These are phyloP conservation scores for Macroglossus sobrinus DNA, from an alignment of 2,113 vertebrate species.

Conservation along the genomic window DNA sequence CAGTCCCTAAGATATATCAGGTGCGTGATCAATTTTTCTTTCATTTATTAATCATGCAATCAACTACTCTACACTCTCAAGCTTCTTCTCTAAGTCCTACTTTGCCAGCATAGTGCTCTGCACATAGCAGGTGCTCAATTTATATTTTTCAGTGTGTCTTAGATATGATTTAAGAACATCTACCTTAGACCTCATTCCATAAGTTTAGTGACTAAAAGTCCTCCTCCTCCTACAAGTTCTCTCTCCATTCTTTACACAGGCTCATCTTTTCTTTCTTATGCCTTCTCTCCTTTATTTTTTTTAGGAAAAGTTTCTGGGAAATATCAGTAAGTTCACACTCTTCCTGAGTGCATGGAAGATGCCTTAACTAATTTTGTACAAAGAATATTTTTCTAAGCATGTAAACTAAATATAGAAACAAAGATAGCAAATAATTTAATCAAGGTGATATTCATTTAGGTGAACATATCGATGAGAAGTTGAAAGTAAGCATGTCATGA, in stretches of 20 bases:
- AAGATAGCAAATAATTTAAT: not conserved
- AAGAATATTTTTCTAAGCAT: not conserved
- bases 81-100: not conserved
- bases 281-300: not conserved
- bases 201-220: not conserved
- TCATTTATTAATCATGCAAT: not conserved
- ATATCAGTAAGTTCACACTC: not conserved
- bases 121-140: not conserved
- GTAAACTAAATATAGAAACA: not conserved
- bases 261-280: not conserved
- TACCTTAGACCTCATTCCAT: not conserved
- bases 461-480: not conserved
- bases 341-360: not conserved
- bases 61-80: not conserved
- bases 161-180: not conserved
- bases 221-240: not conserved
- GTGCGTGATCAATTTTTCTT: not conserved
- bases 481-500: not conserved
- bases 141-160: not conserved
- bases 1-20: not conserved
- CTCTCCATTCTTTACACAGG: not conserved
- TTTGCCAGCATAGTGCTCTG: not conserved
- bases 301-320: not conserved
- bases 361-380: not conserved
- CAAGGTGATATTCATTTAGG: not conserved